phyloP scores from a whole-genome alignment of 2,113 vertebrate genomes.

The Pterophyllum scalare region DNA sequence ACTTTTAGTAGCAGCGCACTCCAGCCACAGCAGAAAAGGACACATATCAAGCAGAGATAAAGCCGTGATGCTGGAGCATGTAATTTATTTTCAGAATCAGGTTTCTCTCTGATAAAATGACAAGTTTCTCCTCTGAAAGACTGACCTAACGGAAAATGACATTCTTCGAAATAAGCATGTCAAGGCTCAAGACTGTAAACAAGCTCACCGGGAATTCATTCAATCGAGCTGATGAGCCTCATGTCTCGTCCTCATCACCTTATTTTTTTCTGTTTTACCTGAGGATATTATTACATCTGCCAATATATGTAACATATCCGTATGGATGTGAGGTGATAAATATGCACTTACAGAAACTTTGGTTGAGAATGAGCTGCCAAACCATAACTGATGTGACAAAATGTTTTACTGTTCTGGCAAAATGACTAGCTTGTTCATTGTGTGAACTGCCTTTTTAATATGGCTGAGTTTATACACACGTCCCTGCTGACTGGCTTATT shows the following conservation, averaged over 20 bases:
- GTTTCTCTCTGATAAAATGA: slow-evolving; percentile 16
- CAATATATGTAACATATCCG: background rate
- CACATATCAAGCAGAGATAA: slow-evolving; percentile 21
- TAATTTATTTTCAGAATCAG: slow-evolving; percentile 42
- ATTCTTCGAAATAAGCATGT: slow-evolving; percentile 22
- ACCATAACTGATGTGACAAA: background rate
- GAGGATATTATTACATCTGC: background rate
- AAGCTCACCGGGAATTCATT: slow-evolving; percentile 20
- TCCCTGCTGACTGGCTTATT: background rate
- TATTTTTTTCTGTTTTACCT: background rate
- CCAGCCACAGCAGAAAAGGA: slow-evolving; percentile 18
- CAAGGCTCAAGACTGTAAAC: slow-evolving; percentile 14
- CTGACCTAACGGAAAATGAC: slow-evolving; percentile 27
- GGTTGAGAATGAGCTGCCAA: background rate
- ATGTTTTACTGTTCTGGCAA: slow-evolving; percentile 6
- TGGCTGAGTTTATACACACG: background rate
- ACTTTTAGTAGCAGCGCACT: slow-evolving; percentile 39
- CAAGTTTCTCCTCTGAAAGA: slow-evolving; percentile 36
- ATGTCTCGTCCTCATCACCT: background rate
- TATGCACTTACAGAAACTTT: background rate
- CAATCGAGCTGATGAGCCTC: background rate
- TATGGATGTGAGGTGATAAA: background rate
- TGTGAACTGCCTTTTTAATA: background rate
- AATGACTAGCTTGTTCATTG: background rate
- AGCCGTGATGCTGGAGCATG: background rate